phyloP scores from a whole-genome alignment of 2,888 invertebrate species.

The Nysson spinosus region DNA sequence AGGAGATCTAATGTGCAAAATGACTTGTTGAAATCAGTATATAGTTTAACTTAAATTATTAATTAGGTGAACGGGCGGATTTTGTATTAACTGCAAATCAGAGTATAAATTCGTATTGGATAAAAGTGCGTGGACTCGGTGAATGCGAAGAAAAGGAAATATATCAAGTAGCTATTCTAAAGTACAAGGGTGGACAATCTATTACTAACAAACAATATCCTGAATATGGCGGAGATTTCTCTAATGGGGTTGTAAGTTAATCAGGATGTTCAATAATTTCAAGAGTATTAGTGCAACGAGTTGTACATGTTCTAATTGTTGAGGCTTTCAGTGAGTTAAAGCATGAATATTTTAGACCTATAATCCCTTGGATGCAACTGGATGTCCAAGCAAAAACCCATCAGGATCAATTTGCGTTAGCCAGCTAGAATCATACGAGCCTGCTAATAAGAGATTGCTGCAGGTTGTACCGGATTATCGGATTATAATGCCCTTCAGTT shows the following conservation, averaged over 20 bases:
- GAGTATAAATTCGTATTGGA: slow-evolving; percentile 63
- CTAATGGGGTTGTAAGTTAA: no score
- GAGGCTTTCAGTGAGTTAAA: not conserved
- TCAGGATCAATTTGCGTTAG: slow-evolving; percentile 80
- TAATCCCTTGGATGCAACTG: slow-evolving; percentile 87
- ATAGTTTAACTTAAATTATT: not conserved
- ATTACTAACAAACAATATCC: no score
- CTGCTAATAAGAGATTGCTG: not conserved
- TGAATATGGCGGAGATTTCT: no score
- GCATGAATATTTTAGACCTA: slow-evolving; percentile 80
- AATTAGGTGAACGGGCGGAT: slow-evolving; percentile 82
- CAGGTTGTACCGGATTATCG: no score
- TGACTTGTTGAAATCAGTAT: no score
- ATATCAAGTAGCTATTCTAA: slow-evolving; percentile 56
- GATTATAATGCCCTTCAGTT: no score
- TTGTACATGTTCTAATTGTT: no score
- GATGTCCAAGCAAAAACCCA: slow-evolving; percentile 70
- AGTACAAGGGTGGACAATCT: slow-evolving; percentile 25
- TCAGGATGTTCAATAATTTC: no score
- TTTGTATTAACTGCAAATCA: slow-evolving; percentile 79
- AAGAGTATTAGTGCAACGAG: no score
- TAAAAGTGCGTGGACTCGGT: slow-evolving; percentile 52
- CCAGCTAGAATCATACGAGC: slow-evolving; percentile 78
- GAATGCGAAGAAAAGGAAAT: slow-evolving; percentile 37
- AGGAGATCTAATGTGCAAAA: no score